A percentile compares a stretch with the other conserved stretches of the same genome.
Evolutionary conservation across 2,113 vertebrate genomes (phyloP).

Genomic region (Hippocampus guttulatus): DNA sequence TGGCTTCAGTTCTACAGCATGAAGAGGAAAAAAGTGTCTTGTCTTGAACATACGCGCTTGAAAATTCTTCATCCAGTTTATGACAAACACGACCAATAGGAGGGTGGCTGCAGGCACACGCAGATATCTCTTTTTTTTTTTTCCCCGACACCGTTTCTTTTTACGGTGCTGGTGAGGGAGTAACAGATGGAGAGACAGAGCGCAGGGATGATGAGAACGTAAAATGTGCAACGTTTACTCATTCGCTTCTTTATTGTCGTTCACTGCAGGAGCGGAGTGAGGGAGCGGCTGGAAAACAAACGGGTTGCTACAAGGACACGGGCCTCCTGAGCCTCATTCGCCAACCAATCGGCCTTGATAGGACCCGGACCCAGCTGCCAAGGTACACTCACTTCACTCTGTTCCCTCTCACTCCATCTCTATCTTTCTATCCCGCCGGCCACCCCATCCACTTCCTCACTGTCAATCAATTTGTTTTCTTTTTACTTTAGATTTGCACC

Average conservation of each 20-base stretch:
- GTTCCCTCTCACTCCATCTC: slow-evolving; percentile 30
- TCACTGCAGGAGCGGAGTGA: slow-evolving; percentile 70
- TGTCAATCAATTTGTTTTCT: slow-evolving; percentile 64
- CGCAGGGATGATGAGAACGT: slow-evolving; percentile 78
- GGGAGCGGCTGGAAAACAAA: slow-evolving; percentile 77
- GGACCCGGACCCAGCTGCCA: slow-evolving; percentile 82
- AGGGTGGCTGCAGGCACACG: slow-evolving; percentile 16
- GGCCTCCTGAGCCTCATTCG: slow-evolving; percentile 83
- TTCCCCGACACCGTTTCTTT: slow-evolving; percentile 19
- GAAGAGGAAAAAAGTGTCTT: not conserved
- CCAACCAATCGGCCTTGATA: slow-evolving; percentile 78
- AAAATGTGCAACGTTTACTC: slow-evolving; percentile 79
- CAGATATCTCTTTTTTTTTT: not conserved
- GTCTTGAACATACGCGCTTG: not conserved
- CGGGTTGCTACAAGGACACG: slow-evolving; percentile 81
- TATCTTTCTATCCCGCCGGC: slow-evolving; percentile 42
- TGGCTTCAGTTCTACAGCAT: not conserved
- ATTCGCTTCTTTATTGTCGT: slow-evolving; percentile 72
- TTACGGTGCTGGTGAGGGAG: slow-evolving; percentile 63
- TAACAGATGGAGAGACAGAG: slow-evolving; percentile 68
- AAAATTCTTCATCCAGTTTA: not conserved
- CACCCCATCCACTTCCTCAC: slow-evolving; percentile 53
- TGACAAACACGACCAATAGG: slow-evolving; percentile 7
- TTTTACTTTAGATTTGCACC: slow-evolving; percentile 51
- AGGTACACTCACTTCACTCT: slow-evolving; percentile 67